Base-by-base conservation (phyloP, 2,888 invertebrate genomes). In the Stegophylla sp. region DNA sequence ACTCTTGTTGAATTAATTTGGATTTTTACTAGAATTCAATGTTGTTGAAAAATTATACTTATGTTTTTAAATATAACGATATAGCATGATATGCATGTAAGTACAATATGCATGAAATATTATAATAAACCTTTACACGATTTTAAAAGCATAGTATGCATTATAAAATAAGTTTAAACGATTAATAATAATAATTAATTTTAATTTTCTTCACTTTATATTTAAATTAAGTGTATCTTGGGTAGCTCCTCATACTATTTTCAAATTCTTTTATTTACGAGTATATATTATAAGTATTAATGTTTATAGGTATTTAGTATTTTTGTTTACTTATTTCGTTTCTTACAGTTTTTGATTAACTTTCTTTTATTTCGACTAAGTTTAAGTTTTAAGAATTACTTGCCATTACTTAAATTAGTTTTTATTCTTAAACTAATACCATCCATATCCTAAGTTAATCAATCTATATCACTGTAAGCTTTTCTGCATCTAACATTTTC, bases 21-120 rank as follows among this genome's bases (percentile, higher is more conserved):
- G 15, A 67, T 67, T 67, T 9, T 67, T 17, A 56, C 20, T 20
- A 56, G 56, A 51, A 51, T 51, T 51, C n/a, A 51, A 51, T n/a
- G 20, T 51, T n/a, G n/a, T 51, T n/a, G 51, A 51, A n/a, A 48
- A 51, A 51, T 51, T n/a, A 51, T n/a, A n/a, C n/a, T 51, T 20
- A n/a, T 20, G 56, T 56, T 20, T 56, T 56, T 23, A 20, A 56
- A 56, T 23, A n/a, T n/a, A n/a, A n/a, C n/a, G n/a, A n/a, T n/a
- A n/a, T n/a, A n/a, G n/a, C n/a, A n/a, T n/a, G n/a, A n/a, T n/a
- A n/a, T n/a, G n/a, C n/a, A n/a, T 23, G 20, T 12, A 20, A 56
- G 3, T 56, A 20, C 12, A 23, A 12, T 56, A 56, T 20, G 56
- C 20, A 56, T 56, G 20, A 56, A 12, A 20, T 12, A 20, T 56